Base-by-base conservation (phyloP, 2,113 vertebrate species). In the Brachyhypopomus occidentalis region DNA sequence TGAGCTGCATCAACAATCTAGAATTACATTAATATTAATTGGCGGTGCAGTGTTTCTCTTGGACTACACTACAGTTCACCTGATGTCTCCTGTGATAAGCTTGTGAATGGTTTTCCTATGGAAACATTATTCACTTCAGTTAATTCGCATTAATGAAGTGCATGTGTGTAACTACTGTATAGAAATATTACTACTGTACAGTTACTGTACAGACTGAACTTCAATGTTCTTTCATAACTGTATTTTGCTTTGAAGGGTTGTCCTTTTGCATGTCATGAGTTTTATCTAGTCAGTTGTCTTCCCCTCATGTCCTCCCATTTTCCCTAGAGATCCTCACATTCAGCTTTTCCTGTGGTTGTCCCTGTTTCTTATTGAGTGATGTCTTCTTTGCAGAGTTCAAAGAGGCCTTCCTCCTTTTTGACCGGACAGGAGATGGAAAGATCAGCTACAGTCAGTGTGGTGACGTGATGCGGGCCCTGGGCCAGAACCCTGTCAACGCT, bases 401-500 rank as follows among this genome's bases (percentile, higher is more conserved):
- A 93, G 97, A 98, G 85, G 95, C 96, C 0, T 98, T 98, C 92
- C 93, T 94, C 90, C 95, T 98, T 85, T 98, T 97, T 45, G 97
- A 98, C 92, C 92, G 94, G 83, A 95, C 95, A 4, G 97, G 97
- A 2, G 97, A 98, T 86, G 96, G 95, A 70, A 97, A 94, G 91
- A 97, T 98, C 92, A 90, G 92, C 75, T 97, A 90, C 89, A 95
- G 89, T 88, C 97, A 98, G 80, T 97, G 96, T 86, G 97, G 96
- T 76, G 97, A 98, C 0, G 96, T 98, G 84, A 96, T 98, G 96
- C 90, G 97, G 23, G 96, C 97, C 14, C 88, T 98, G 88, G 97
- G 97, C 75, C 97, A 98, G 92, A 98, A 98, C 90, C 97, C 97
- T 0, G 95, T 96, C 87, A 98, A 97, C 14, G 96, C 96, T 0